Percentiles rank a stretch among this genome's conserved stretches.
Conservation (phyloP, 2,113 vertebrate species). For the Gymnobelideus leadbeateri region DNA sequence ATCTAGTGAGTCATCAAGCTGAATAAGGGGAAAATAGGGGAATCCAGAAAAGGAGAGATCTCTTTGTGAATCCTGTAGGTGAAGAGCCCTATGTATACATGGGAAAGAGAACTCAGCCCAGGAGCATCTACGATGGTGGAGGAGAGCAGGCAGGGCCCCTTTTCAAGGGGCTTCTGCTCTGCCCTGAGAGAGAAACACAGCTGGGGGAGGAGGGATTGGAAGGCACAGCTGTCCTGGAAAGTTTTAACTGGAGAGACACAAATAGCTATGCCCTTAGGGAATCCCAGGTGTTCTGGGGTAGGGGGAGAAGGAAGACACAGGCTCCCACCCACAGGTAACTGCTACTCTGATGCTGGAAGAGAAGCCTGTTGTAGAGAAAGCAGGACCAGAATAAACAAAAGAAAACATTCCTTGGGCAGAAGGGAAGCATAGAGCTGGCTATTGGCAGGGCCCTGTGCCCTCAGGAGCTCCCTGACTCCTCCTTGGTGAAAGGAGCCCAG, state of each 20-base stretch:
- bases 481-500: background rate
- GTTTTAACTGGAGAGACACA: background rate
- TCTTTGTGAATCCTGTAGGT: background rate
- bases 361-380: background rate
- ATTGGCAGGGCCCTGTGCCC: background rate
- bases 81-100: background rate
- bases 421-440: background rate
- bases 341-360: background rate
- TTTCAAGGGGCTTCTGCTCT: background rate
- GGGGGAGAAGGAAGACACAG: background rate
- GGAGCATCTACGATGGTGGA: background rate
- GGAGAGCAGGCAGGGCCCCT: background rate
- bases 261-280: background rate
- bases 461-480: background rate
- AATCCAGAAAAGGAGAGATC: background rate
- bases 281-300: background rate
- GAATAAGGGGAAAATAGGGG: background rate
- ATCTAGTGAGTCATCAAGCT: background rate
- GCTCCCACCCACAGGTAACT: background rate
- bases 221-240: background rate
- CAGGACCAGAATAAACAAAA: background rate
- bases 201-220: background rate
- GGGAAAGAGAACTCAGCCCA: background rate
- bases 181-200: background rate
- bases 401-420: background rate